Evolutionary conservation across 2,797 vertebrate species (phyloP).

Genomic region (Propithecus deckenii): DNA sequence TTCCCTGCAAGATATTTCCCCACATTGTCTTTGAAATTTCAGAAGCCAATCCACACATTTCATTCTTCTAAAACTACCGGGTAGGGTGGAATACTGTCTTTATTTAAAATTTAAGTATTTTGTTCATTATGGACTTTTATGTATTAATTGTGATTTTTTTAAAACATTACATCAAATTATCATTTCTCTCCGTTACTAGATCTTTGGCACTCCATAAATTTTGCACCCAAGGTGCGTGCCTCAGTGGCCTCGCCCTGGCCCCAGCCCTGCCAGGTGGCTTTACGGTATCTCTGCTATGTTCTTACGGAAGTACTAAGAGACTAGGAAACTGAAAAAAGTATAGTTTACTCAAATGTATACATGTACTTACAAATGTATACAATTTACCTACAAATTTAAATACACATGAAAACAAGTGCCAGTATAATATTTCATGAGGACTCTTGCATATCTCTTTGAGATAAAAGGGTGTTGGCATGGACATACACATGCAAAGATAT

Average conservation of each 20-base stretch:
- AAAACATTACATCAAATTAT: background rate
- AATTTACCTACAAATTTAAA: background rate
- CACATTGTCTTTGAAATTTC: background rate
- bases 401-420: background rate
- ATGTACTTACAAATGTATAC: background rate
- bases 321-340: background rate
- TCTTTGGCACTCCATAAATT: background rate
- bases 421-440: background rate
- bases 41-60: background rate
- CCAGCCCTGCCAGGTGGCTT: background rate
- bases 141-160: background rate
- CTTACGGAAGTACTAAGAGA: background rate
- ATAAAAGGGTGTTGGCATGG: background rate
- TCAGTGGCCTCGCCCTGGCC: background rate
- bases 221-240: accelerated
- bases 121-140: background rate
- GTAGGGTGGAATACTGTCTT: background rate
- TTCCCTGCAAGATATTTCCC: background rate
- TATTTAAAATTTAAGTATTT: background rate
- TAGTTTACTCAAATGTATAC: background rate
- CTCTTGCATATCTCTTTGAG: background rate
- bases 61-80: background rate
- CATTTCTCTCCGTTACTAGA: background rate
- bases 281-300: background rate
- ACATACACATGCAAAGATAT: background rate